Base-by-base conservation (phyloP, 2,113 vertebrate species). In the Erythrocercus mccallii region DNA sequence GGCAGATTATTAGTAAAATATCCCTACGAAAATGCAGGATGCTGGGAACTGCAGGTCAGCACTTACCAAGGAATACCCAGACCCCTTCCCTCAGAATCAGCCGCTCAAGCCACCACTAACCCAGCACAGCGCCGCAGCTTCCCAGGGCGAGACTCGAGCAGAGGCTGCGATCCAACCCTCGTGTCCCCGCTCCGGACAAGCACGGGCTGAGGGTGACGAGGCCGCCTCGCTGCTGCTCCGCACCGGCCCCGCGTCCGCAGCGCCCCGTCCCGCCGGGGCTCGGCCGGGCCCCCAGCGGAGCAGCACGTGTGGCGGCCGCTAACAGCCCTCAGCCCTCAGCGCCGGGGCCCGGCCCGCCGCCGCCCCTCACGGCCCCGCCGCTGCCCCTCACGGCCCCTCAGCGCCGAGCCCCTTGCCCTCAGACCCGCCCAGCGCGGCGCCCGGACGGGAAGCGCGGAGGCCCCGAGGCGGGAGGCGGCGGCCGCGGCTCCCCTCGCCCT, bases 21-120 rank as follows among this genome's bases (percentile, higher is more conserved):
- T 1, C 48, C n/a, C 6, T 4, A 5, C 1, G 1, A 5, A 66
- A 68, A 27, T 0, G 15, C 1, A 21, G 21, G 70, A 37, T 21
- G 53, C 38, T 4, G 48, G 18, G 40, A 80, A 47, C 0, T 6
- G n/a, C 64, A 40, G 53, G 40, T 35, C 57, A 33, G 70, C 17
- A 0, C 27, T 38, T 4, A n/a, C 8, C 40, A 19, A 40, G 38
- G 21, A 88, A 35, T 1, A 23, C 17, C 16, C 27, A 6, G 9
- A 16, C 9, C 45, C 54, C 30, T 40, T 37, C 45, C 40, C 42
- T 12, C 68, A 30, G 13, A 25, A 50, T 7, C 40, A 53, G 2
- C 35, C 50, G 2, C 56, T 85, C 51, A 9, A 72, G 15, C 24
- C 86, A 6, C 33, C 45, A 10, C 7, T 2, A 37, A 20, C 37